phyloP scores from a whole-genome alignment of 2,888 invertebrate species.

The Boloria euphrosyne region DNA sequence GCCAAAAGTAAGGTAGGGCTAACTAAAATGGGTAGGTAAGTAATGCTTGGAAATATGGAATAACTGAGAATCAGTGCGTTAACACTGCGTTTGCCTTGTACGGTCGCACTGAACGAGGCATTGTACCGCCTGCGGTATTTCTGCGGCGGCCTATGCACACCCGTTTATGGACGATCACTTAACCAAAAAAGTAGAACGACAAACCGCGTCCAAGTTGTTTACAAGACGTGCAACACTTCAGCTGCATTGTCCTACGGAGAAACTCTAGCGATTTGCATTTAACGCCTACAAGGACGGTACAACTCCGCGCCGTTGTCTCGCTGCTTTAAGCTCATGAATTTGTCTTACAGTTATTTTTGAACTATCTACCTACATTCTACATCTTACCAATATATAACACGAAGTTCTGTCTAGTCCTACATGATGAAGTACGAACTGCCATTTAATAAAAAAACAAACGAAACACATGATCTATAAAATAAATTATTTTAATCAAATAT shows the following conservation, averaged over 20 bases:
- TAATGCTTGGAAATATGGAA: slow-evolving; percentile 54
- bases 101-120: slow-evolving; percentile 67
- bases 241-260: slow-evolving; percentile 75
- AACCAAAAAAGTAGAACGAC: slow-evolving; percentile 81
- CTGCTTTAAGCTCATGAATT: slow-evolving; percentile 55
- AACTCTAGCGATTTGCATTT: slow-evolving; percentile 75
- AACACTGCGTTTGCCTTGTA: slow-evolving; percentile 68
- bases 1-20: slow-evolving; percentile 41
- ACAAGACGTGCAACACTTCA: slow-evolving; percentile 75
- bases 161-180: slow-evolving; percentile 76
- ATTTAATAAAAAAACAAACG: too few species aligned
- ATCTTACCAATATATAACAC: too few species aligned
- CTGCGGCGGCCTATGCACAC: slow-evolving; percentile 71
- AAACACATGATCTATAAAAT: too few species aligned
- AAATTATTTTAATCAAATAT: not conserved
- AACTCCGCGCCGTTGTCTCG: slow-evolving; percentile 46
- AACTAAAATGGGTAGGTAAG: slow-evolving; percentile 49
- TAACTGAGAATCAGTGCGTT: slow-evolving; percentile 61
- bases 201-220: slow-evolving; percentile 73
- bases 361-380: too few species aligned
- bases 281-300: slow-evolving; percentile 61
- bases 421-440: too few species aligned
- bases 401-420: too few species aligned
- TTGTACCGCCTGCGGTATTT: slow-evolving; percentile 72
- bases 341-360: slow-evolving; percentile 40